Evolutionary conservation across 2,888 invertebrate species (phyloP), one percentile per base, ranked within the genome.

Genomic region (Augochlorella aurata): DNA sequence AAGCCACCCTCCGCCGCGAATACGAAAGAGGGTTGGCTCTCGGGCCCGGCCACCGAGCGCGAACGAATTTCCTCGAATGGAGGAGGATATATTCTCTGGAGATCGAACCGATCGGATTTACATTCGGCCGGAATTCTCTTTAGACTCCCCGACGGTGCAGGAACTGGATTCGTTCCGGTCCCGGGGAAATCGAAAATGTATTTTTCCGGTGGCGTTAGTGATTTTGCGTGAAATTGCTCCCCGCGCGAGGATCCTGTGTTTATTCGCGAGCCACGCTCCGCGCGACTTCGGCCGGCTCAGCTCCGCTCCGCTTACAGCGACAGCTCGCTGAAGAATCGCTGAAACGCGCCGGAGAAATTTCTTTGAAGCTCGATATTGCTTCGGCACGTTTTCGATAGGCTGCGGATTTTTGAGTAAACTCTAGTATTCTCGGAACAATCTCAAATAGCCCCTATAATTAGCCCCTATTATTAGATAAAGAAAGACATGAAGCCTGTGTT

Each of bases 1-100:
- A 67, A 79, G 81, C 79, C 76, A 81, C 82, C 85, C 86, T 82
- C 85, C 44, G 75, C 18, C 58, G 75, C 81, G 83, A 83, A 78
- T 67, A 77, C 58, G 79, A 77, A 69, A 67, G 54, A 74, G 70
- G 79, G 76, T 38, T 29, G 67, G 68, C 21, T 66, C n/a, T 24
- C 77, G 70, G 38, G 65, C 52, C 65, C 45, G 47, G 54, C 54
- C 18, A 69, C 50, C 70, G 74, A 18, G 38, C 10, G 14, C 47
- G 29, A 78, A 70, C 75, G 77, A 77, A 81, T 83, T 52, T 68
- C 54, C 72, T 45, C 66, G 58, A 61, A 52, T 45, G 45, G 47
- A 38, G 52, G 45, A 49, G 58, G 71, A 81, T 81, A 78, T 74
- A 76, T 66, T 61, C 58, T 21, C n/a, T 66, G 8, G 45, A 61